Percentiles rank a stretch among this genome's conserved stretches.
Evolutionary conservation across 1,140 invertebrate genomes (phyloP).

Genomic region (Trichonephila clavipes): DNA sequence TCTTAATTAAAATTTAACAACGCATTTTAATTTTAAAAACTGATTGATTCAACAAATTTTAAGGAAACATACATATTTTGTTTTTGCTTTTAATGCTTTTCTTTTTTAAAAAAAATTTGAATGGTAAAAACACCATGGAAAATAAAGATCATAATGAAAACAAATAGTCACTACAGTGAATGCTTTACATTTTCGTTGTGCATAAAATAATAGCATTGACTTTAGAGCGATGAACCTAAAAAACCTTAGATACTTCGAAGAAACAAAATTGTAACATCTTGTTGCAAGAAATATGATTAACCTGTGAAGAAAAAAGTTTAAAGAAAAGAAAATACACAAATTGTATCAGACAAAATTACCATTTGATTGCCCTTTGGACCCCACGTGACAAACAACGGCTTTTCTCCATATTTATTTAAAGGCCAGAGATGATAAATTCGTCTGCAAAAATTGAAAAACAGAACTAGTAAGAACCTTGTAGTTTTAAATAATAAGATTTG

Average conservation of each 20-base stretch:
- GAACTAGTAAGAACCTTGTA: neutral
- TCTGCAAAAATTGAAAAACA: slow-evolving; percentile 51
- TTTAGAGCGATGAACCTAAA: neutral
- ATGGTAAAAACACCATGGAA: no score
- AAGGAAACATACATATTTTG: no score
- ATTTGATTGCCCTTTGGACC: slow-evolving; percentile 88
- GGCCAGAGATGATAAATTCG: slow-evolving; percentile 77
- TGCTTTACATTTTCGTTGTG: neutral
- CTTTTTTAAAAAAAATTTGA: no score
- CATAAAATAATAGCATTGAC: neutral
- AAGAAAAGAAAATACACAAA: neutral
- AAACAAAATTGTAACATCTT: neutral
- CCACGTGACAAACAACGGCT: slow-evolving; percentile 84
- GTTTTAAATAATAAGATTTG: neutral
- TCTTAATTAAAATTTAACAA: no score
- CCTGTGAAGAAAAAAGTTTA: neutral
- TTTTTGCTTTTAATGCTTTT: no score
- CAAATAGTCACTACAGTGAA: no score
- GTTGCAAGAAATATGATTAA: neutral
- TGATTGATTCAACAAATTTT: neutral
- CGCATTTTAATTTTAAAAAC: neutral
- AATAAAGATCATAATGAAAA: no score
- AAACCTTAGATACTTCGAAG: no score
- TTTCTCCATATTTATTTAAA: slow-evolving; percentile 41
- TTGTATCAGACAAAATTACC: slow-evolving; percentile 73